Base-by-base conservation (phyloP, 2,113 vertebrate genomes). In the Trichechus manatus region DNA sequence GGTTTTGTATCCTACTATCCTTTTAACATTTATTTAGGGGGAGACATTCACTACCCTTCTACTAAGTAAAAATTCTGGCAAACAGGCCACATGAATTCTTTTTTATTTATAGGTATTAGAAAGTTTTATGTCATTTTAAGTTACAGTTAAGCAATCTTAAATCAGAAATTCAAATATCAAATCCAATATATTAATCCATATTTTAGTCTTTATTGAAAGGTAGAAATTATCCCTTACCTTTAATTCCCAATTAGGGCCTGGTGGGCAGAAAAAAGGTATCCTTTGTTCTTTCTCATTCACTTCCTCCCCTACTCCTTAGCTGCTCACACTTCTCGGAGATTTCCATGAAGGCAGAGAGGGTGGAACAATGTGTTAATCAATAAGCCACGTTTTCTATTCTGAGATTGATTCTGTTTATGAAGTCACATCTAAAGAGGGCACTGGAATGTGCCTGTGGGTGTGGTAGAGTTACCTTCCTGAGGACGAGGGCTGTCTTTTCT, bases 141-240 rank as follows among this genome's bases (percentile, higher is more conserved):
- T 96, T 89, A 85, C 4, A 93, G 8, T 29, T 75, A 66, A 89
- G 14, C 19, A 56, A 29, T 59, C 91, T 91, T 75, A n/a, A 91
- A 74, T 90, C 27, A 68, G 47, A 96, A 86, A 89, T 92, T 94
- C 39, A 89, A 82, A 87, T 17, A 11, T 88, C 56, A 87, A 95
- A 33, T 94, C 14, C 9, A 64, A 4, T 85, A 17, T 87, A 31
- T 79, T 77, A 84, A 96, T 79, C 33, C 82, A 25, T 7, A 79
- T 82, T 85, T 92, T 91, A 78, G 78, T 61, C 42, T 63, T 91
- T 59, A 29, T 77, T 87, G 22, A 68, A 63, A 83, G 53, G 25
- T 68, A 79, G 83, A 77, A 42, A 74, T 83, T 89, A 39, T 47
- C 68, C 31, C n/a, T 87, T 72, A 59, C 6, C 23, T 96, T 19